Conservation (phyloP, 2,113 vertebrate genomes). For the Damaliscus lunatus region DNA sequence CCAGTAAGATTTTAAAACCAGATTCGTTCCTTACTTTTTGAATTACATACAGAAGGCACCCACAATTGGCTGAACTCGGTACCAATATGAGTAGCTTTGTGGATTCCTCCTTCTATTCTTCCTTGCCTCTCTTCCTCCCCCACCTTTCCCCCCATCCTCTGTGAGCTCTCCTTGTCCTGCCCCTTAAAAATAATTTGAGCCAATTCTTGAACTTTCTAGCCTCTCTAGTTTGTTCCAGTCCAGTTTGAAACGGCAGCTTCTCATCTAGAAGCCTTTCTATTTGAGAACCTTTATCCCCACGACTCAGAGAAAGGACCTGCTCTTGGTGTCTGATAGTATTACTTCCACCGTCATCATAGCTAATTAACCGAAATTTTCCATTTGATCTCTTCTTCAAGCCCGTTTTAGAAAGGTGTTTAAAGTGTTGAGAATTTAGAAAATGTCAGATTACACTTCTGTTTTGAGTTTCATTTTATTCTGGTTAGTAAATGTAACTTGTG, state of each 20-base stretch:
- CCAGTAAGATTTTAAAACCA: neutral
- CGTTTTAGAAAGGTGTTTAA: neutral
- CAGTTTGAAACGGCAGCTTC: neutral
- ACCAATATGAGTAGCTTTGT: neutral
- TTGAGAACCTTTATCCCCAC: neutral
- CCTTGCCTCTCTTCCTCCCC: neutral
- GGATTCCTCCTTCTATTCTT: too few relatives aligned
- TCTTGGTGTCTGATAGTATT: neutral
- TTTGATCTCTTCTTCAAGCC: neutral
- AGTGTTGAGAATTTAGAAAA: neutral
- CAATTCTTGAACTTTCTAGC: neutral
- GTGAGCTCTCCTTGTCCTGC: neutral
- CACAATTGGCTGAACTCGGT: neutral
- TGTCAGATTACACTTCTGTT: neutral
- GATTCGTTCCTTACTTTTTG: neutral
- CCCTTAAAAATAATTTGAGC: neutral
- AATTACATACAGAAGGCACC: neutral
- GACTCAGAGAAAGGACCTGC: neutral
- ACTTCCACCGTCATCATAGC: neutral
- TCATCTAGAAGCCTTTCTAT: neutral
- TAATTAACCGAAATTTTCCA: neutral
- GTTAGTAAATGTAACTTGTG: neutral
- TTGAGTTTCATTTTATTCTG: neutral
- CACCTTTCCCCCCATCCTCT: accelerated
- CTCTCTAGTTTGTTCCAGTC: neutral